Evolutionary conservation across 2,888 invertebrate species (phyloP).

Genomic region (Lampropteryx suffumata): DNA sequence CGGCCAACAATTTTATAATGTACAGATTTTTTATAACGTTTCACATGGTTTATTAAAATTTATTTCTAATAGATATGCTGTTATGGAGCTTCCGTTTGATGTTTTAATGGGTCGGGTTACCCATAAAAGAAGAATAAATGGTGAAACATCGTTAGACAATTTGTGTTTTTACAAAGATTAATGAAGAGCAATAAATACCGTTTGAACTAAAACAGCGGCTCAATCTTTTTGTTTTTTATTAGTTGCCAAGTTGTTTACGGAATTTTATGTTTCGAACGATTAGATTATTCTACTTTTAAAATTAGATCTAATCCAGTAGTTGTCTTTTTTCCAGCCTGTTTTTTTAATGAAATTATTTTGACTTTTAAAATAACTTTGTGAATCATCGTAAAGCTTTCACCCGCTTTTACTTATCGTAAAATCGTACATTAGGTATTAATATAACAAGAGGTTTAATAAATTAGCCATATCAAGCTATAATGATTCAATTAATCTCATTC

Average conservation of each 20-base stretch:
- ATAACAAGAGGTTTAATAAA: no score
- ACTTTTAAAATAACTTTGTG: no score
- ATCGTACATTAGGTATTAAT: no score
- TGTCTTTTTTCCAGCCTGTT: not conserved
- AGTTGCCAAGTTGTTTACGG: conserved; percentile 26
- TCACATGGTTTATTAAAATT: conserved; percentile 68
- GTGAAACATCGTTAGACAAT: conserved; percentile 61
- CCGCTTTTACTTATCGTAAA: no score
- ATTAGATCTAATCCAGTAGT: not conserved
- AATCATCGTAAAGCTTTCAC: no score
- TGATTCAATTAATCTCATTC: conserved; percentile 30
- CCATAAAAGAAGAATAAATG: conserved; percentile 62
- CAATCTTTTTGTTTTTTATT: conserved; percentile 26
- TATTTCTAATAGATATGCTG: conserved; percentile 58
- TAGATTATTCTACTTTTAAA: not conserved
- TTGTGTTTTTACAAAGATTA: conserved; percentile 57
- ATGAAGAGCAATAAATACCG: conserved; percentile 49
- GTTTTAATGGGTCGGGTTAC: conserved; percentile 56
- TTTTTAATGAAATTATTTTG: not conserved
- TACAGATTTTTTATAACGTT: conserved; percentile 44
- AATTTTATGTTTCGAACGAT: conserved; percentile 9
- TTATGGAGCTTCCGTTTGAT: conserved; percentile 73
- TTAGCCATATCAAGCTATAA: conserved; percentile 28
- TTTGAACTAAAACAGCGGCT: conserved; percentile 30
- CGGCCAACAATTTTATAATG: conserved; percentile 58